A percentile compares a stretch with the other conserved stretches of the same genome.
phyloP scores from a whole-genome alignment of 2,113 vertebrate genomes.

The Prionailurus viverrinus region DNA sequence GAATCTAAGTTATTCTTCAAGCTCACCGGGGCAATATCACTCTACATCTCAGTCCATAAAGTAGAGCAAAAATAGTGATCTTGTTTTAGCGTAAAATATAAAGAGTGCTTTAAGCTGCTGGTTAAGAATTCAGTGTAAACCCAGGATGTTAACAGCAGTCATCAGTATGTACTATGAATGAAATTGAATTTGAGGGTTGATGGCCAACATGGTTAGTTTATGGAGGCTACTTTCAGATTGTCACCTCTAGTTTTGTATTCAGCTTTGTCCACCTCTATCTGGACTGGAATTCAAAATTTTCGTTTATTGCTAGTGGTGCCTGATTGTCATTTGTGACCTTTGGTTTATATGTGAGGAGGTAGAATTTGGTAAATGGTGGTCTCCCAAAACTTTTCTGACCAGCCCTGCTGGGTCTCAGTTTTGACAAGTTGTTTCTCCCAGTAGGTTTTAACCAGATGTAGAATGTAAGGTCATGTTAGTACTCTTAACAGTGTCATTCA shows the following conservation, averaged over 20 bases:
- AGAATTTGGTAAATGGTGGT: neutral
- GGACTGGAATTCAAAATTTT: neutral
- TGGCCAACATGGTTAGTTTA: neutral
- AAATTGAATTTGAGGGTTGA: neutral
- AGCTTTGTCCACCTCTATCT: neutral
- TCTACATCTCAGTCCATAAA: neutral
- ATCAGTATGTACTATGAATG: neutral
- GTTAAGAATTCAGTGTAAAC: neutral
- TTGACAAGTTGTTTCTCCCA: neutral
- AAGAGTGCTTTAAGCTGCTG: neutral
- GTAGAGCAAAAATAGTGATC: neutral
- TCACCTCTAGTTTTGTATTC: neutral
- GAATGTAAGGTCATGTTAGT: neutral
- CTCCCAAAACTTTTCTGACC: constrained; percentile 9
- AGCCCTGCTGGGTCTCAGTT: neutral
- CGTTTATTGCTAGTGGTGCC: neutral
- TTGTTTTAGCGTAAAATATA: neutral
- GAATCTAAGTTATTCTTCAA: neutral
- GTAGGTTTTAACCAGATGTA: neutral
- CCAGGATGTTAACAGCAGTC: neutral
- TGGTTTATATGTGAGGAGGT: neutral
- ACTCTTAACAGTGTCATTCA: neutral
- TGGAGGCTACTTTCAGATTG: neutral
- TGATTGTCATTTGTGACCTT: neutral
- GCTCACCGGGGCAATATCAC: too few species aligned